A percentile compares a stretch with the other conserved stretches of the same genome.
Evolutionary conservation across 2,113 vertebrate species (phyloP).

Genomic region (Coturnix japonica): DNA sequence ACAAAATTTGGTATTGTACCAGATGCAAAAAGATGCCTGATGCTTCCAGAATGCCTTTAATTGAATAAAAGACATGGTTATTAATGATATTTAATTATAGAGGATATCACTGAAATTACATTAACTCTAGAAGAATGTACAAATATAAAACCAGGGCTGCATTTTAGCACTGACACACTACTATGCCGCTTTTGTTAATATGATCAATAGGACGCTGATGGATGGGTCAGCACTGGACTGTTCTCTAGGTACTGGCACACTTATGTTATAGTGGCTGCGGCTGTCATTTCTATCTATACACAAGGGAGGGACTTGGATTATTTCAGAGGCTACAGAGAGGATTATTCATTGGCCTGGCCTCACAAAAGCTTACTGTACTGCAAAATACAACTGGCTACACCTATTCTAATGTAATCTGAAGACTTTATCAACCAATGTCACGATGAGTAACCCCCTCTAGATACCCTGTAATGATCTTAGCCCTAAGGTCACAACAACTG

Average conservation of each 20-base stretch:
- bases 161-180: not conserved
- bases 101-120: not conserved
- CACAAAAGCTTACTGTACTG: constrained; percentile 18
- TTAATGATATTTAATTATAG: not conserved
- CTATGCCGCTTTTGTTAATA: not conserved
- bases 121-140: not conserved
- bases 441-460: not conserved
- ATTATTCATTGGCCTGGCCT: constrained; percentile 25
- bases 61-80: not conserved
- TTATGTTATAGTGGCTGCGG: not conserved
- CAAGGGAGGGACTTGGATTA: not conserved
- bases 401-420: constrained; percentile 33
- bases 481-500: not conserved
- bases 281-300: not conserved
- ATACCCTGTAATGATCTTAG: not conserved
- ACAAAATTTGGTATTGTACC: not conserved
- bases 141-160: not conserved
- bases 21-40: not conserved
- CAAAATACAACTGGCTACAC: not conserved
- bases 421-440: not conserved
- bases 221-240: not conserved
- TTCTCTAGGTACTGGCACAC: not conserved
- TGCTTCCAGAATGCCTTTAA: not conserved
- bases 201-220: constrained; percentile 30
- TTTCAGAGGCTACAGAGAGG: not conserved